These are phyloP conservation scores for Tamias sibiricus DNA, from an alignment of 2,113 vertebrate genomes.

Conservation along the genomic window DNA sequence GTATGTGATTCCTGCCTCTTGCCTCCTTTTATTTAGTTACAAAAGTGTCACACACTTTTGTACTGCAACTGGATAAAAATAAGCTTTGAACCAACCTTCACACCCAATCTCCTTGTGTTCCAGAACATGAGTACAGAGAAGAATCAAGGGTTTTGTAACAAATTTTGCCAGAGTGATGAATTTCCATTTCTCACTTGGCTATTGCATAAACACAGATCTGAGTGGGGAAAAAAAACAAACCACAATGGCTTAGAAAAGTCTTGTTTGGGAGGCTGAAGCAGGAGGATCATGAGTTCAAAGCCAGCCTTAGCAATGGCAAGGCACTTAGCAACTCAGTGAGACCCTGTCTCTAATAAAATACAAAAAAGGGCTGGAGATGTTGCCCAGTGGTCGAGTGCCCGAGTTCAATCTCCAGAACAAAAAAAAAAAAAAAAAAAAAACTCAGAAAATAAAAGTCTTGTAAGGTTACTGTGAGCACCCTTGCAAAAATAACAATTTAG, in stretches of 20 bases:
- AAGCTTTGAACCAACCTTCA: neutral
- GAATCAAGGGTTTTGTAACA: neutral
- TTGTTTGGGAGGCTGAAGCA: too few relatives aligned
- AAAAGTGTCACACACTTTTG: neutral
- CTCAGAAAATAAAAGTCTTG: neutral
- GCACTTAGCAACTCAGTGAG: too few relatives aligned
- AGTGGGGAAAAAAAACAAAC: neutral
- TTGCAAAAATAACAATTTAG: neutral
- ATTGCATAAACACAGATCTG: neutral
- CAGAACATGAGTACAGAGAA: neutral
- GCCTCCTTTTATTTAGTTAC: fast-evolving
- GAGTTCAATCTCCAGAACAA: too few relatives aligned
- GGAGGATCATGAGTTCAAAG: too few relatives aligned
- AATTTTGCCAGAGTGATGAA: neutral
- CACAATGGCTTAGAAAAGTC: too few relatives aligned
- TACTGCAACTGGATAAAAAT: neutral
- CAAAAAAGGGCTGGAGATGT: too few relatives aligned
- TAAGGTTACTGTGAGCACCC: neutral
- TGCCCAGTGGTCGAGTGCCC: too few relatives aligned
- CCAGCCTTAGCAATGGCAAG: too few relatives aligned
- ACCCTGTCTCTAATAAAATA: too few relatives aligned
- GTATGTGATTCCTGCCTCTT: fast-evolving
- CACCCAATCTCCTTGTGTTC: neutral
- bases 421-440: too few relatives aligned
- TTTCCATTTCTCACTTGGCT: neutral